Conservation (phyloP, 1,140 invertebrate genomes). For the Drosophila santomea region DNA sequence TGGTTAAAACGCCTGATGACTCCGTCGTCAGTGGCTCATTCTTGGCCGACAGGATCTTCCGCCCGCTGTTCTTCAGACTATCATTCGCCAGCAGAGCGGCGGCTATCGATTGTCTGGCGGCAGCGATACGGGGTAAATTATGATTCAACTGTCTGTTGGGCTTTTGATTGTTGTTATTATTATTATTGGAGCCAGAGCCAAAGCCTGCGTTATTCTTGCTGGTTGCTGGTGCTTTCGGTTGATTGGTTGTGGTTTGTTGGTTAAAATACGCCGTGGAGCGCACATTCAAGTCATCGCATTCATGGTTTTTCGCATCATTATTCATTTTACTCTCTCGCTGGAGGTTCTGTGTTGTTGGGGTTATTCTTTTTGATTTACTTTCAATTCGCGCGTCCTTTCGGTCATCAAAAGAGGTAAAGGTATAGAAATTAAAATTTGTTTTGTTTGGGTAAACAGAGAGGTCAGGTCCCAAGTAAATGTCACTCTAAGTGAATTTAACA, state of each 20-base stretch:
- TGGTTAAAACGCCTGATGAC: not conserved
- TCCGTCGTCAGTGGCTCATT: constrained; percentile 62
- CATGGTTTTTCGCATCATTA: constrained; percentile 83
- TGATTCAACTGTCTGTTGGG: constrained; percentile 56
- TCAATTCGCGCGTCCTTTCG: constrained; percentile 67
- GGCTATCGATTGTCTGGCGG: constrained; percentile 57
- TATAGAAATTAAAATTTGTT: constrained; percentile 18
- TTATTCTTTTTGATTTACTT: constrained; percentile 29
- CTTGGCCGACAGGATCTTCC: constrained; percentile 54
- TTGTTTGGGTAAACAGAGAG: constrained; percentile 12
- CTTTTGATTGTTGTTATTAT: constrained; percentile 41
- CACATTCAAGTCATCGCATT: constrained; percentile 78
- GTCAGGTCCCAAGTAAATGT: constrained; percentile 38
- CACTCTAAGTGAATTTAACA: constrained; percentile 59
- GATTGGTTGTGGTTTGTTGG: constrained; percentile 55
- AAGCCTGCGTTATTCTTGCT: constrained; percentile 29
- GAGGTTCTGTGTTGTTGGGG: constrained; percentile 34
- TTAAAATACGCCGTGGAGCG: constrained; percentile 64
- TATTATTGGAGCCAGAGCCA: constrained; percentile 27
- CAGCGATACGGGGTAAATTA: constrained; percentile 58
- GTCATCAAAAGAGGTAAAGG: not conserved
- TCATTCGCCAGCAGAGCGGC: constrained; percentile 65
- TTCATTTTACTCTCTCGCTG: constrained; percentile 78
- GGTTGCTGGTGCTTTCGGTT: constrained; percentile 25
- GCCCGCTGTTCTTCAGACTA: constrained; percentile 31